These are phyloP conservation scores for Corythaeola cristata DNA, from an alignment of 2,113 vertebrate genomes.

Conservation along the genomic window DNA sequence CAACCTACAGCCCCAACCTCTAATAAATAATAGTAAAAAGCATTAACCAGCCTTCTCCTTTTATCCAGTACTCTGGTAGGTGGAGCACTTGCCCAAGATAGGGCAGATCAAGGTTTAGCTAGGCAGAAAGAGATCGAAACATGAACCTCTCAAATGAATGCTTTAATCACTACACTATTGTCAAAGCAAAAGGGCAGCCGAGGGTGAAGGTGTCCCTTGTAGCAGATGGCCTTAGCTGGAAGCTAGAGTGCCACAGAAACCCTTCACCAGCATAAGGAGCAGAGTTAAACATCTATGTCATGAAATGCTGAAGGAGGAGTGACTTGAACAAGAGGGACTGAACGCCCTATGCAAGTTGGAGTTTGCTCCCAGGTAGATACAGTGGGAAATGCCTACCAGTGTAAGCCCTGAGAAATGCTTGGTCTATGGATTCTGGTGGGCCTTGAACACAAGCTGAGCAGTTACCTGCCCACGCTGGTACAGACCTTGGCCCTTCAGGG, in stretches of 20 bases:
- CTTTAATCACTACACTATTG: neutral
- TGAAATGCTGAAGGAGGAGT: neutral
- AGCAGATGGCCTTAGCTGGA: neutral
- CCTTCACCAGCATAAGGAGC: neutral
- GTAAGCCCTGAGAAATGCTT: neutral
- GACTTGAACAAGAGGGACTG: neutral
- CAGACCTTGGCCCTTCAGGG: neutral
- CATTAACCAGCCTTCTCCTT: neutral
- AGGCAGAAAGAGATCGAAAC: neutral
- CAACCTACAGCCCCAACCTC: rapidly evolving
- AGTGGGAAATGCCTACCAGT: neutral
- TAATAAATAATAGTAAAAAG: neutral
- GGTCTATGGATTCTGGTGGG: neutral
- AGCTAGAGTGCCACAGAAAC: neutral
- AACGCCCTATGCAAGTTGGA: neutral
- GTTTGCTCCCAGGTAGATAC: neutral
- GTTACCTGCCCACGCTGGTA: neutral
- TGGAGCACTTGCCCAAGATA: neutral
- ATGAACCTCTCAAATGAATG: neutral
- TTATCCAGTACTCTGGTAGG: neutral
- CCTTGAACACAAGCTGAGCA: neutral
- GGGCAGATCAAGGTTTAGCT: neutral
- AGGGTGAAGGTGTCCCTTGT: neutral
- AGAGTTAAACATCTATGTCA: neutral
- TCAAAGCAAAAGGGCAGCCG: neutral